A percentile compares a stretch with the other conserved stretches of the same genome.
Evolutionary conservation across 2,888 invertebrate genomes (phyloP).

Genomic region (Leucoma salicis): DNA sequence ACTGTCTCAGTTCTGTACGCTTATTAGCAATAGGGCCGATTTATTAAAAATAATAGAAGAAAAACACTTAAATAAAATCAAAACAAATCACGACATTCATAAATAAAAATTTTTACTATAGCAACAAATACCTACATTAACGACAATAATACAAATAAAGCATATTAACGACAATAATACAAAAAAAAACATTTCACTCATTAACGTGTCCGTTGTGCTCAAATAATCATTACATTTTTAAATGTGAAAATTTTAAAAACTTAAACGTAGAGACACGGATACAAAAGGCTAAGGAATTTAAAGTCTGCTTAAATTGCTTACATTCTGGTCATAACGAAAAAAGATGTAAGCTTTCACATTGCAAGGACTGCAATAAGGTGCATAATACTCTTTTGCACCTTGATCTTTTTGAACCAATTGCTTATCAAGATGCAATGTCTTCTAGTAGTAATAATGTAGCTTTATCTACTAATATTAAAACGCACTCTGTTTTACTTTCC

Average conservation of each 20-base stretch:
- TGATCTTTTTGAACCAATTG: not conserved
- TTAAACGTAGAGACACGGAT: slow-evolving; percentile 4
- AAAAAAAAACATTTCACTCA: no score
- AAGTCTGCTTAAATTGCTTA: slow-evolving; percentile 14
- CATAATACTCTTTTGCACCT: slow-evolving; percentile 26
- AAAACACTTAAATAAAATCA: no score
- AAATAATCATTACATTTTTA: slow-evolving; percentile 2
- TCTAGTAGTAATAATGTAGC: not conserved
- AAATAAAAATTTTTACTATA: not conserved
- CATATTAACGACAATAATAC: no score
- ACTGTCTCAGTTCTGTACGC: no score
- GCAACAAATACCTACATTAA: not conserved
- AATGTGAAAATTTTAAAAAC: slow-evolving; percentile 2
- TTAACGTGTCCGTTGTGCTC: slow-evolving; percentile 4
- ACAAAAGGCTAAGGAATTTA: slow-evolving; percentile 7
- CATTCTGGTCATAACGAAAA: slow-evolving; percentile 9
- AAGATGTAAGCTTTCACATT: slow-evolving; percentile 18
- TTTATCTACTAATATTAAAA: not conserved
- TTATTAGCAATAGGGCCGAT: no score
- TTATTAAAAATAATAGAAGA: no score
- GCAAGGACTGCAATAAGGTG: slow-evolving; percentile 22
- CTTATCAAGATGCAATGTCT: not conserved
- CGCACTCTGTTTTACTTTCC: slow-evolving; percentile 19
- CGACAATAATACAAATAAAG: not conserved
- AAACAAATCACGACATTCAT: no score